Base-by-base conservation (phyloP, 1,140 invertebrate genomes). In the Eufriesea mexicana region DNA sequence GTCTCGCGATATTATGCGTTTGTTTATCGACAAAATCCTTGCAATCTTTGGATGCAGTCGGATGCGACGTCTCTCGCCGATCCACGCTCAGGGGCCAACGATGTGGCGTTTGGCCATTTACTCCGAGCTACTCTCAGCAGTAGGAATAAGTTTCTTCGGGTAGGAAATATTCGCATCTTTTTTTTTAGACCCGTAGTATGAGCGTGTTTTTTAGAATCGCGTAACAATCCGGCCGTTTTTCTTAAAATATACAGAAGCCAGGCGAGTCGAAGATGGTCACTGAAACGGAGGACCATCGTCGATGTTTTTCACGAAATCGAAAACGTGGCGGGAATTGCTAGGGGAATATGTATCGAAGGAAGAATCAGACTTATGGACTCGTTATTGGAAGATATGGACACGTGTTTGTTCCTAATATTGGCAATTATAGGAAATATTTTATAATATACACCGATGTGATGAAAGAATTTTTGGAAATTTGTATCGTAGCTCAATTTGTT, bases 1-100 rank as follows among this genome's bases (percentile, higher is more conserved):
- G 72, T 79, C 80, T 84, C 67, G 64, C 28, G 68, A 66, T 76
- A 71, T 86, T 84, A 64, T 84, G 73, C 79, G 81, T 81, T 84
- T 82, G 68, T 89, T 85, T 82, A 79, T 81, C 45, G n/a, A 20
- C 49, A 12, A 68, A 84, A 80, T 79, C 75, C 49, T 75, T 74
- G 23, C 51, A 14, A 61, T 45, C 64, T 64, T 62, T 42, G 10
- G 2, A 23, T 0, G 2, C 57, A 0, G 20, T 18, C 25, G 2
- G 20, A 2, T 20, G 5, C 12, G 4, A 25, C 28, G 28, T 45
- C 10, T 23, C n/a, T 20, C 0, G 1, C 12, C 6, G n/a, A n/a
- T n/a, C n/a, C n/a, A n/a, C n/a, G n/a, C 35, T 35, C 35, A 35
- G 35, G 35, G 4, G 35, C 35, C 35, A 35, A 35, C 35, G 35